These are phyloP conservation scores for Neuroterus valhalla DNA, from an alignment of 1,140 invertebrate genomes.

Conservation along the genomic window DNA sequence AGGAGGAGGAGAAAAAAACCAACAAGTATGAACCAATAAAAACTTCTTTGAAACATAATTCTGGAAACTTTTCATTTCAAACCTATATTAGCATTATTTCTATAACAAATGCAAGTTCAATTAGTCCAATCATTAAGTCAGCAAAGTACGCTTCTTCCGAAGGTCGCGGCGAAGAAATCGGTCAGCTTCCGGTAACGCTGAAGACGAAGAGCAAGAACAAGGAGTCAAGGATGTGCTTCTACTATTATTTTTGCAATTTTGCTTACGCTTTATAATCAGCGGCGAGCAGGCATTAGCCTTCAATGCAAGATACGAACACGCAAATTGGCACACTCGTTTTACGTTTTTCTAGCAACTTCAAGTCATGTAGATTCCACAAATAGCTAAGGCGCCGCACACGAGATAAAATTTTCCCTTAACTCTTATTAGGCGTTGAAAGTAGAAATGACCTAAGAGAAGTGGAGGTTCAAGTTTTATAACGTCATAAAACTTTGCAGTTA, in stretches of 20 bases:
- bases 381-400: neutral
- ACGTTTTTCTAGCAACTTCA: neutral
- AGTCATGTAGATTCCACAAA: conserved; percentile 17
- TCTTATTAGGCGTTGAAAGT: conserved; percentile 1
- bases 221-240: conserved; percentile 15
- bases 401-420: neutral
- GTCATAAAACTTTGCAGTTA: neutral
- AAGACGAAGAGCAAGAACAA: neutral
- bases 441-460: neutral
- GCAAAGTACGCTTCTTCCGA: neutral
- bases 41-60: too few species aligned
- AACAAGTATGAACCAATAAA: too few species aligned
- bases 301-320: conserved; percentile 27
- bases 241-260: conserved; percentile 22
- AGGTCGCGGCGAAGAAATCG: neutral
- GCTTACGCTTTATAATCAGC: conserved; percentile 20
- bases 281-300: conserved; percentile 1
- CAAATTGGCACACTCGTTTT: conserved; percentile 21
- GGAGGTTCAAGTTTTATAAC: neutral
- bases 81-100: too few species aligned
- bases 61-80: too few species aligned
- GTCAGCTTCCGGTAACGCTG: neutral
- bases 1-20: too few species aligned
- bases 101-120: too few species aligned
- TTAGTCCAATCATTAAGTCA: too few species aligned